Evolutionary conservation across 2,113 vertebrate species (phyloP), one percentile per base, ranked within the genome.

Genomic region (Odocoileus hemionus): DNA sequence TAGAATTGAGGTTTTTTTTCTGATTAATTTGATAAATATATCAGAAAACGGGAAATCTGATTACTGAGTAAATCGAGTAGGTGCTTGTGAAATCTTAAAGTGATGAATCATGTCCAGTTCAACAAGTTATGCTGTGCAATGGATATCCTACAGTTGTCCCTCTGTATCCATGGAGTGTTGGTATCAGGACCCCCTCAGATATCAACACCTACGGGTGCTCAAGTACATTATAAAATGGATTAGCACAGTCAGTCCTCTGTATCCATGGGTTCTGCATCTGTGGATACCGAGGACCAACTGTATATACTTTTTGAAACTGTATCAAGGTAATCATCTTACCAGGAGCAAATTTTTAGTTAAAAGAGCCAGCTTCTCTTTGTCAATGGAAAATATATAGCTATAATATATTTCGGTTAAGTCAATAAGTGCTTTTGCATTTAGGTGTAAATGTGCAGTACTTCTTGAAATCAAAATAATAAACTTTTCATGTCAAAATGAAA

Each of bases 381-480:
- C 55, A 91, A 87, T 93, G 55, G 83, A 89, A 89, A 96, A 74
- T 50, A 54, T 83, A 61, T 61, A 92, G 57, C 43, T 96, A 16
- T 26, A 84, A 28, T 88, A 19, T 88, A 89, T 92, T 96, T 96
- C 9, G 96, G 15, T 92, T 92, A 95, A 90, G 70, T 64, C 39
- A 86, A 1, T 88, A 21, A 28, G 23, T 87, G 39, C 50, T 97
- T 96, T 95, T 92, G 36, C 60, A 85, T 84, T 91, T 95, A 55
- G 36, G n/a, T 76, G 79, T 86, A 76, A 86, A 82, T 96, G 36
- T 80, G 25, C 84, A 74, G 13, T 91, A 45, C 30, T 82, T 91
- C 52, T 93, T 85, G 78, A 96, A 92, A 83, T 45, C 52, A 92
- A 96, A 79, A 33, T 92, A 96, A 87, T 88, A 54, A 96, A 85